phyloP scores from a whole-genome alignment of 2,797 vertebrate species.

The Loriculus beryllinus region DNA sequence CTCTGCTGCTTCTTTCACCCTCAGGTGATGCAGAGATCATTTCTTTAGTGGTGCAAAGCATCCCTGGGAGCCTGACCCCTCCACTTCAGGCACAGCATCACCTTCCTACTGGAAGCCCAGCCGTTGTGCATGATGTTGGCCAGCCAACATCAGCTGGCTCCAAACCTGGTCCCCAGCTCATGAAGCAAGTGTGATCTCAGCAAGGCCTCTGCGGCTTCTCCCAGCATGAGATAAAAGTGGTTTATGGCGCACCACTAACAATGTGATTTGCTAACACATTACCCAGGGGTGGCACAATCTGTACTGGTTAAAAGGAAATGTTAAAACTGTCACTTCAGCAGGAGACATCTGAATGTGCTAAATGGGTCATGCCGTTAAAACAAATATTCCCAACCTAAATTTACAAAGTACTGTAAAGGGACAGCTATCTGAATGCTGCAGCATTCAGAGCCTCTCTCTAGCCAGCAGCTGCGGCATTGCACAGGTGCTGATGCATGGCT shows the following conservation, averaged over 20 bases:
- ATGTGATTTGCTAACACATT: conserved; percentile 12
- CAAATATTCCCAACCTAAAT: not conserved
- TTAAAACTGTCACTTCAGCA: conserved; percentile 40
- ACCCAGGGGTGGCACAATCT: conserved; percentile 29
- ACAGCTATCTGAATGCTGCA: not conserved
- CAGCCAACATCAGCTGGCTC: not conserved
- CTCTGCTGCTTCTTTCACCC: not conserved
- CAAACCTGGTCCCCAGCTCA: rapidly evolving
- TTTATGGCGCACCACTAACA: not conserved
- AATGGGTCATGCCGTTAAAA: not conserved
- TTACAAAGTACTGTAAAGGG: not conserved
- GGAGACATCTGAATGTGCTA: not conserved
- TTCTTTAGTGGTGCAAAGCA: not conserved
- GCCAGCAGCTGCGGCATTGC: rapidly evolving
- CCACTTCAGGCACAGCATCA: not conserved
- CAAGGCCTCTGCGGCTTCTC: not conserved
- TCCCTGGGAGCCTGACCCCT: not conserved
- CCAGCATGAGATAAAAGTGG: not conserved
- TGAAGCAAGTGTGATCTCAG: rapidly evolving
- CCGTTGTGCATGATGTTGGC: not conserved
- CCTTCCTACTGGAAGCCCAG: not conserved
- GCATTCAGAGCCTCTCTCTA: not conserved
- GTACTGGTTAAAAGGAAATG: conserved; percentile 5
- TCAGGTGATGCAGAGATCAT: not conserved
- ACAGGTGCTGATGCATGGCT: rapidly evolving